A percentile compares a stretch with the other conserved stretches of the same genome.
phyloP scores from a whole-genome alignment of 2,888 invertebrate species.

The Biston stratarius region DNA sequence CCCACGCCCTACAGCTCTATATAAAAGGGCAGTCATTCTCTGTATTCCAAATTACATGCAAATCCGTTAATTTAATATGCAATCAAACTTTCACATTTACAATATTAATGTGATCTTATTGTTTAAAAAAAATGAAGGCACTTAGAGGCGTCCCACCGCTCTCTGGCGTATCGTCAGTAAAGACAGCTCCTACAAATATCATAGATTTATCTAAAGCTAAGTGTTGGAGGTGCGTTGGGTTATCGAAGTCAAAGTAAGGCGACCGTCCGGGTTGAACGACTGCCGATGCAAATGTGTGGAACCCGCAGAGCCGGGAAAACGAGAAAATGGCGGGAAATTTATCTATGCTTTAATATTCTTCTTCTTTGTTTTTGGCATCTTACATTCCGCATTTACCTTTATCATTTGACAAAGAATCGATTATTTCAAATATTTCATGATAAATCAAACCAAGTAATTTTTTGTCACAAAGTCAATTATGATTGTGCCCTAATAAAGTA shows the following conservation, averaged over 20 bases:
- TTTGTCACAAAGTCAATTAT: too few relatives aligned
- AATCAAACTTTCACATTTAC: too few relatives aligned
- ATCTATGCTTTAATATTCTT: background rate
- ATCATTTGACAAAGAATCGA: too few relatives aligned
- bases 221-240: slow-evolving; percentile 33
- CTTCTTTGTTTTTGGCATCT: background rate
- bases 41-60: too few relatives aligned
- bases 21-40: too few relatives aligned
- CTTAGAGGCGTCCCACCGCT: background rate
- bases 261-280: slow-evolving; percentile 64
- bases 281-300: slow-evolving; percentile 69
- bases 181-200: slow-evolving; percentile 4
- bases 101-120: too few relatives aligned
- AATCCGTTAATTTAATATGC: too few relatives aligned
- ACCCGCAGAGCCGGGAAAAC: slow-evolving; percentile 53
- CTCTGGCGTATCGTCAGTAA: background rate
- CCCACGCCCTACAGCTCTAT: too few relatives aligned
- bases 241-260: slow-evolving; percentile 24
- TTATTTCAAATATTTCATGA: too few relatives aligned
- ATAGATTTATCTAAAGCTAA: slow-evolving; percentile 26
- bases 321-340: slow-evolving; percentile 43
- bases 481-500: too few relatives aligned
- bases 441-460: too few relatives aligned
- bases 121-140: too few relatives aligned
- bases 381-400: background rate